Base-by-base conservation (phyloP, 2,888 invertebrate species). In the Apodemia mormo region DNA sequence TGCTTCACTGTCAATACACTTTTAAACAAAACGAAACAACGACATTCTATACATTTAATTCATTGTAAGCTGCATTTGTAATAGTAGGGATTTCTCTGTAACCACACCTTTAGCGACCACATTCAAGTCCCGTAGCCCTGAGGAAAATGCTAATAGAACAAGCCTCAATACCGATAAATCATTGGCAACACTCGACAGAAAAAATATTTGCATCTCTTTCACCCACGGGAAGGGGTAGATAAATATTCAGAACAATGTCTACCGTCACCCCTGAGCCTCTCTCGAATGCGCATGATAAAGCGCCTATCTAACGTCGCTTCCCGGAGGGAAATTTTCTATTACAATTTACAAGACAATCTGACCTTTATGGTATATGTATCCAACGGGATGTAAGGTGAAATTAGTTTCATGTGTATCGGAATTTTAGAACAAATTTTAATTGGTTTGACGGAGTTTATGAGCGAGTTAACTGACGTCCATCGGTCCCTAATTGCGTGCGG, bases 161-260 rank as follows among this genome's bases (percentile, higher is more conserved):
- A 49, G 49, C 14, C 12, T 49, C 14, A 43, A 43, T 49, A 14
- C 14, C 14, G 4, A 49, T 49, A 49, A 49, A 49, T 49, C 49
- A 49, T 49, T 49, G 49, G 5, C 49, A 49, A 1, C 12, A 49
- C 14, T 49, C 5, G 49, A 49, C 14, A 49, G 1, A 49, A 49
- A 14, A n/a, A 49, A 64, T 64, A 43, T 29, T 68, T 66, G 37
- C 65, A 37, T 64, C 69, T 54, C 70, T 66, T 49, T 69, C 66
- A 5, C 37, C 40, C 64, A 66, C 67, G 69, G 73, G 52, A 64
- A 66, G 68, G 73, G 70, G 69, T 67, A 65, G 71, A 74, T 73
- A 76, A 76, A 76, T 74, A 75, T 76, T 72, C 74, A 71, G 69
- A 70, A 74, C 72, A 75, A 76, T 74, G 74, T 73, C 74, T 70